Conservation (phyloP, 35 echinoderm and acorn worm genomes). For the Stichopus chloronotus region DNA sequence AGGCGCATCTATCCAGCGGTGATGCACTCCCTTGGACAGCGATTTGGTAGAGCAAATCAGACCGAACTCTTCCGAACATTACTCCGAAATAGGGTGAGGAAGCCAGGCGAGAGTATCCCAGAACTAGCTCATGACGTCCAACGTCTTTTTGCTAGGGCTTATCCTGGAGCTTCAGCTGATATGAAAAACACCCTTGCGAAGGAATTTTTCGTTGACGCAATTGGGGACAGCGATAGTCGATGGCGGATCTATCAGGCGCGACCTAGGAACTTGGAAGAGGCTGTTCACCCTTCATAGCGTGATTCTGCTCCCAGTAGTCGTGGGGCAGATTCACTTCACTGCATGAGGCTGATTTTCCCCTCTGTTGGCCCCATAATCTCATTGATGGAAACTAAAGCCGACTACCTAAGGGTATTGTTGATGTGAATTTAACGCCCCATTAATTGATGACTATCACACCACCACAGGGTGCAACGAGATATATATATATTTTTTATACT, state of each 20-base stretch:
- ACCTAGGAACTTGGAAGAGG: background rate
- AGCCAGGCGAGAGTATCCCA: constrained; percentile 13
- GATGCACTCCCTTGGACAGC: background rate
- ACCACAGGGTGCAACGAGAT: too few relatives aligned
- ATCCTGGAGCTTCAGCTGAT: background rate
- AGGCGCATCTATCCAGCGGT: background rate
- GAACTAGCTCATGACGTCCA: constrained; percentile 17
- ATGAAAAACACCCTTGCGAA: background rate
- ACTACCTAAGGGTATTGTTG: too few relatives aligned
- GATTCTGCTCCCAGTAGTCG: too few relatives aligned
- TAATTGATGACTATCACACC: too few relatives aligned
- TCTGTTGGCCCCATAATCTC: too few relatives aligned
- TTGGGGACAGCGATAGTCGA: constrained; percentile 34
- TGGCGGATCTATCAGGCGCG: too few relatives aligned
- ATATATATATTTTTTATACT: too few relatives aligned
- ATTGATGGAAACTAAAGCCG: too few relatives aligned
- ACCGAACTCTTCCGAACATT: constrained; percentile 4
- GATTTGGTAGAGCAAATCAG: constrained; percentile 40
- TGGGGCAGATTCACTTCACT: too few relatives aligned
- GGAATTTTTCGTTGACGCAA: constrained; percentile 3
- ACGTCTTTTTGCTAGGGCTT: background rate
- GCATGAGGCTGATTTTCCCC: too few relatives aligned
- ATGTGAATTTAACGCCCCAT: too few relatives aligned
- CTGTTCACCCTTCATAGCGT: too few relatives aligned
- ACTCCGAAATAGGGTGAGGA: background rate